Evolutionary conservation across 2,113 vertebrate species (phyloP).

Genomic region (Ailurus styani): DNA sequence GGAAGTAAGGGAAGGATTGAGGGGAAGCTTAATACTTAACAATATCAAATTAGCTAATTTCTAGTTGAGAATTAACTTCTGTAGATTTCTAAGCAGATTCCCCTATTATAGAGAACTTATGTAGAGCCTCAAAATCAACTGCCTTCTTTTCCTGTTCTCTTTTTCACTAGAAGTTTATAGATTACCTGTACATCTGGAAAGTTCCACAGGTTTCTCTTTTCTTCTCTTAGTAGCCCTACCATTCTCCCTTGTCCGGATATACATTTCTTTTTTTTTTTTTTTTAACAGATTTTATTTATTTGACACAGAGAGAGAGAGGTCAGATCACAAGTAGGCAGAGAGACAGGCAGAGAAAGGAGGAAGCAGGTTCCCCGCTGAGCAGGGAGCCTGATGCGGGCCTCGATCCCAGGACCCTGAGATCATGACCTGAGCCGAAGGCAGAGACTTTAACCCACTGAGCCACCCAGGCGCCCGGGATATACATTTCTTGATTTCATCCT

Average conservation of each 20-base stretch:
- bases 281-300: no score
- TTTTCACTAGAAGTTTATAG: background rate
- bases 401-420: no score
- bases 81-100: background rate
- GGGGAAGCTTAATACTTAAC: background rate
- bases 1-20: background rate
- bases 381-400: no score
- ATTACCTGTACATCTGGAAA: background rate
- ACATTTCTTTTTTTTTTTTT: no score
- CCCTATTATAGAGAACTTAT: background rate
- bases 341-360: no score
- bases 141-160: background rate
- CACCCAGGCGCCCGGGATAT: no score
- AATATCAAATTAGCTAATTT: background rate
- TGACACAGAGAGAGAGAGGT: no score
- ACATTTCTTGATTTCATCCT: background rate
- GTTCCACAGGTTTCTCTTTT: background rate
- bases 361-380: no score
- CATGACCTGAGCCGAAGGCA: no score
- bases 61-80: slow-evolving; percentile 7
- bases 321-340: no score
- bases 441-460: no score
- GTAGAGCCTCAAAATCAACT: background rate
- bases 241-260: background rate
- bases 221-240: background rate